phyloP scores from a whole-genome alignment of 2,113 vertebrate species.

The Thunnus maccoyii region DNA sequence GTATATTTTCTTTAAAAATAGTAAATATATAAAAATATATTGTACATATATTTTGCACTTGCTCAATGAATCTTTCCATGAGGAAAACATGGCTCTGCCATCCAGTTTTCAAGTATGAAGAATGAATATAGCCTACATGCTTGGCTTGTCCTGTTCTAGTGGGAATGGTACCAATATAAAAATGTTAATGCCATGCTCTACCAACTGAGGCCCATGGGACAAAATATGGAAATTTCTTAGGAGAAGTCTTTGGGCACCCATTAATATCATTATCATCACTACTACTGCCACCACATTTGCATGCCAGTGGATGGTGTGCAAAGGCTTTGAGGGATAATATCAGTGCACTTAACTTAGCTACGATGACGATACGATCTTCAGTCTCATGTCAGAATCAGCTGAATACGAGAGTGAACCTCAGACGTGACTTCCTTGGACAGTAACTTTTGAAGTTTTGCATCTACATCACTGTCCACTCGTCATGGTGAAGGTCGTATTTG shows the following conservation, averaged over 20 bases:
- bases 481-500: slow-evolving; percentile 32
- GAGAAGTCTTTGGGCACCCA: slow-evolving; percentile 64
- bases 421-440: slow-evolving; percentile 27
- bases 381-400: slow-evolving; percentile 20
- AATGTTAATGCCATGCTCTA: slow-evolving; percentile 70
- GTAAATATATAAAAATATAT: too few relatives aligned
- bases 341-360: slow-evolving; percentile 5
- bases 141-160: slow-evolving; percentile 52
- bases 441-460: slow-evolving; percentile 6
- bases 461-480: neutral
- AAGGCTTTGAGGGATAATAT: slow-evolving; percentile 25
- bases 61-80: slow-evolving; percentile 18
- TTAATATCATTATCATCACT: slow-evolving; percentile 72
- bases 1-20: neutral
- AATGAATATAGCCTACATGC: slow-evolving; percentile 52
- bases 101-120: slow-evolving; percentile 10
- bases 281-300: slow-evolving; percentile 44
- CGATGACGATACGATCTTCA: neutral
- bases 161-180: slow-evolving; percentile 68
- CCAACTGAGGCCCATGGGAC: slow-evolving; percentile 57
- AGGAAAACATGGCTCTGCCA: slow-evolving; percentile 6
- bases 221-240: slow-evolving; percentile 68
- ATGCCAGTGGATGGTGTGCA: slow-evolving; percentile 11
- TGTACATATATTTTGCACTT: neutral
- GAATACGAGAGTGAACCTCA: neutral